These are phyloP conservation scores for Poeciliopsis turneri DNA, from an alignment of 2,797 vertebrate genomes.

Conservation along the genomic window DNA sequence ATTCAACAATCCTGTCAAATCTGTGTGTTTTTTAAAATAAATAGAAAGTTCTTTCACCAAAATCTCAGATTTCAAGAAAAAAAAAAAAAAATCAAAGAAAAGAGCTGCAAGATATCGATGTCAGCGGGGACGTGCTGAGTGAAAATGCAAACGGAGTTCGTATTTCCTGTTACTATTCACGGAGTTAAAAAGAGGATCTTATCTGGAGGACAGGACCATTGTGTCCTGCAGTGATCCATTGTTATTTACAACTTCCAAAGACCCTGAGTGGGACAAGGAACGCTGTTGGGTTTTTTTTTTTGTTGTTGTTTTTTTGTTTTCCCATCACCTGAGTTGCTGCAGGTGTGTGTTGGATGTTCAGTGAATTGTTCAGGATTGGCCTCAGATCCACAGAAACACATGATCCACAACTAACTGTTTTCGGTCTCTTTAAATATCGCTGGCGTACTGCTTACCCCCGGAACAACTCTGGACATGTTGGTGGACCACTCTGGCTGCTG, in stretches of 20 bases:
- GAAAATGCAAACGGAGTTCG: not conserved
- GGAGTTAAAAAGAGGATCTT: not conserved
- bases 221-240: constrained; percentile 6
- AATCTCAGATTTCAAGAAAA: not conserved
- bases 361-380: constrained; percentile 19
- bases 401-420: constrained; percentile 43
- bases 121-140: not conserved
- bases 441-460: constrained; percentile 2
- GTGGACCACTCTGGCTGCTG: constrained; percentile 4
- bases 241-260: not conserved
- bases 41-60: not conserved
- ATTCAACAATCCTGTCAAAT: not conserved
- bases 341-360: constrained; percentile 15
- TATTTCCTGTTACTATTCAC: not conserved
- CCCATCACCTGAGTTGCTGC: constrained; percentile 8
- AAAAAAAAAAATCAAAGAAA: not conserved
- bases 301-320: too few species aligned
- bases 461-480: constrained; percentile 52
- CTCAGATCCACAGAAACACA: constrained; percentile 38
- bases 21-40: not conserved
- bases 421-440: constrained; percentile 20
- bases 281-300: not conserved
- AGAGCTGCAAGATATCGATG: not conserved
- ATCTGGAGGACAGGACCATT: not conserved
- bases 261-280: not conserved